Evolutionary conservation across 2,797 vertebrate species (phyloP).

Genomic region (Premnoplex brunnescens): DNA sequence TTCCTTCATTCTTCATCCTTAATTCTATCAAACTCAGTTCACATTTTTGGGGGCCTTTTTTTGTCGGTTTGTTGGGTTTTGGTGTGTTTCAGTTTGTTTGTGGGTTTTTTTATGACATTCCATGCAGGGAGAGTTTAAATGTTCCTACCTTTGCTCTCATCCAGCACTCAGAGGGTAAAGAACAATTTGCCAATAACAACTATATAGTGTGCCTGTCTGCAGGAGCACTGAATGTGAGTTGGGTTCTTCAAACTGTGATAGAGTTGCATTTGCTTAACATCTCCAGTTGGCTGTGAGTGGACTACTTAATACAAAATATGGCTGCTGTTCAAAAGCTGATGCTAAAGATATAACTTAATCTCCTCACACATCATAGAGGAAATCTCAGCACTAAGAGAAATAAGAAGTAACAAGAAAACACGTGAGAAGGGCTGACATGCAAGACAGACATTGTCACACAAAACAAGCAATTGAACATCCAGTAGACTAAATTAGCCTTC

Average conservation of each 20-base stretch:
- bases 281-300: background rate
- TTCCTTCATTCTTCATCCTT: background rate
- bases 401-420: background rate
- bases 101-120: accelerated
- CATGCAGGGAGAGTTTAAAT: background rate
- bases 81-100: background rate
- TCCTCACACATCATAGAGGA: background rate
- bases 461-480: background rate
- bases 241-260: background rate
- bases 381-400: background rate
- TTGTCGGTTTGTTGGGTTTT: accelerated
- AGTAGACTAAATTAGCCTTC: background rate
- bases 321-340: background rate
- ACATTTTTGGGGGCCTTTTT: background rate
- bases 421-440: background rate
- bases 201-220: accelerated
- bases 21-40: background rate
- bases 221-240: accelerated
- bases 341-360: background rate
- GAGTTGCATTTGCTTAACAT: background rate
- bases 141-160: background rate
- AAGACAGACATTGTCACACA: background rate
- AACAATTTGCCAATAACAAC: background rate
- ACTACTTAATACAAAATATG: background rate
- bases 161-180: background rate